Conservation (phyloP, 35 echinoderm and acorn worm genomes). For the Anneissia japonica region DNA sequence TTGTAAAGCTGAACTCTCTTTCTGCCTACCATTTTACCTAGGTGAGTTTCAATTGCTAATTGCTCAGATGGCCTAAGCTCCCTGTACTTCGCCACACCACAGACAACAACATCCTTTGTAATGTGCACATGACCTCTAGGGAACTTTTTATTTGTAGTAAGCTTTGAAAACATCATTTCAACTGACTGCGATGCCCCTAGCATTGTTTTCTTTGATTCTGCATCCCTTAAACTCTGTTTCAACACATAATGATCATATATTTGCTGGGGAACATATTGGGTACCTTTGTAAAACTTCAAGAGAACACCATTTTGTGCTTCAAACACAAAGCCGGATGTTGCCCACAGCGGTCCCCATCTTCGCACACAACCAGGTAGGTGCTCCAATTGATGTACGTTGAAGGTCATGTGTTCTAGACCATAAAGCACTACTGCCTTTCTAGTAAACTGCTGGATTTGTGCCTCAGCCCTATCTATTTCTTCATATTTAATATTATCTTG, state of each 20-base stretch:
- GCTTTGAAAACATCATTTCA: too few relatives aligned
- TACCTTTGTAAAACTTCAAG: constrained; percentile 21
- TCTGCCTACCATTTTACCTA: too few relatives aligned
- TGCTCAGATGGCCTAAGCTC: too few relatives aligned
- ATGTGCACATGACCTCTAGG: too few relatives aligned
- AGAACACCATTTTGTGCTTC: constrained; percentile 31
- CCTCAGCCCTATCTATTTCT: background rate
- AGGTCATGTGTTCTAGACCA: constrained; percentile 18
- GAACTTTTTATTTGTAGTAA: too few relatives aligned
- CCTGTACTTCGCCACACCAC: too few relatives aligned
- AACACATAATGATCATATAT: constrained; percentile 2
- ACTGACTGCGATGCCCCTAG: too few relatives aligned
- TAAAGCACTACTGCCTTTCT: constrained; percentile 3
- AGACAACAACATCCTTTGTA: too few relatives aligned
- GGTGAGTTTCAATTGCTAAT: too few relatives aligned
- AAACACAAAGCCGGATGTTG: constrained; percentile 22
- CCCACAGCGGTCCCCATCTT: constrained; percentile 36
- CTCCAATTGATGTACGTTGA: constrained; percentile 12
- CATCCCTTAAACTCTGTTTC: background rate
- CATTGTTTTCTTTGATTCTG: too few relatives aligned
- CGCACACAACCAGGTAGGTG: constrained; percentile 15
- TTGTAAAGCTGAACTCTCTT: too few relatives aligned
- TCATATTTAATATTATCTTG: background rate
- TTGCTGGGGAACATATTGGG: constrained; percentile 34
- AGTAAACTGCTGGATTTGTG: background rate